Percentiles rank a stretch among this genome's conserved stretches.
Evolutionary conservation across 2,113 vertebrate species (phyloP).

Genomic region (Zosterops japonicus): DNA sequence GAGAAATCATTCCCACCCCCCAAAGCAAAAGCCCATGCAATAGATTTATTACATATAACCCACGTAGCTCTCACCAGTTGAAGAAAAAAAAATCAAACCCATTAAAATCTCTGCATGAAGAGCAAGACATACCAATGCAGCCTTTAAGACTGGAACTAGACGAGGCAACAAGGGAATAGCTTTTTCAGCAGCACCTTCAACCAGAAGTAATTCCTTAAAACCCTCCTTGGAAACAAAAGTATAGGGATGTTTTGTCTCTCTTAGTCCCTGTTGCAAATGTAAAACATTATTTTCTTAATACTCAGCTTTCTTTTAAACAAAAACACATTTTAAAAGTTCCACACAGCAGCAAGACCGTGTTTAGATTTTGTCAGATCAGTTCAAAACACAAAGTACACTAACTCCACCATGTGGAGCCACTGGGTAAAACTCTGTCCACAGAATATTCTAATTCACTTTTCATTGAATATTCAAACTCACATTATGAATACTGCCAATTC

Average conservation of each 20-base stretch:
- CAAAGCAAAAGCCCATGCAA: neutral
- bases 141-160: slow-evolving; percentile 77
- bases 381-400: slow-evolving; percentile 51
- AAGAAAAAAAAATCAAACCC: neutral
- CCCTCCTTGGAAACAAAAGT: slow-evolving; percentile 84
- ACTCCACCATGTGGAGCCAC: slow-evolving; percentile 64
- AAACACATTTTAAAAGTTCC: neutral
- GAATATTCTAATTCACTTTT: neutral
- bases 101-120: neutral
- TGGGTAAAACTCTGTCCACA: neutral
- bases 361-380: neutral
- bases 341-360: neutral
- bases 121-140: slow-evolving; percentile 73
- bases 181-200: slow-evolving; percentile 76
- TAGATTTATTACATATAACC: neutral
- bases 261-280: slow-evolving; percentile 74
- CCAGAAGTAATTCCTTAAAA: slow-evolving; percentile 78
- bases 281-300: neutral
- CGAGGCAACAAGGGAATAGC: slow-evolving; percentile 76
- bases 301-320: neutral
- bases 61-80: neutral
- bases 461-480: neutral
- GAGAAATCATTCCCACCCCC: neutral
- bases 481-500: neutral
- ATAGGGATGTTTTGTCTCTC: slow-evolving; percentile 80